A percentile compares a stretch with the other conserved stretches of the same genome.
phyloP scores from a whole-genome alignment of 2,113 vertebrate genomes.

The Dipodomys stephensi region DNA sequence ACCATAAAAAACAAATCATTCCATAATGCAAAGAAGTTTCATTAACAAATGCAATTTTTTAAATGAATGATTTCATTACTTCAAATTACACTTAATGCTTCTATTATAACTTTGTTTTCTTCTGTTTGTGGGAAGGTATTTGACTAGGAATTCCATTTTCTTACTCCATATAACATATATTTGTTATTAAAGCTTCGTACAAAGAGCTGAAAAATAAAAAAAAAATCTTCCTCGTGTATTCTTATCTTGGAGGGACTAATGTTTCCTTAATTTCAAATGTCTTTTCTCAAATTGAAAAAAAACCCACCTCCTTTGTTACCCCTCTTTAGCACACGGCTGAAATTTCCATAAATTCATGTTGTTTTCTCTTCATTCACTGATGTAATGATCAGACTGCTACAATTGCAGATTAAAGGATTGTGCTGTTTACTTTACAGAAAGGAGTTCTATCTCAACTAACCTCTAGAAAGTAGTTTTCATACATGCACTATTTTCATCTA shows the following conservation, averaged over 20 bases:
- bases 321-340: background rate
- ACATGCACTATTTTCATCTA: background rate
- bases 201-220: conserved; percentile 20
- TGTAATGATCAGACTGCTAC: too few relatives aligned
- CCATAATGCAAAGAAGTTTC: conserved; percentile 9
- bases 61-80: conserved; percentile 33
- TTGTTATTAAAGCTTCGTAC: background rate
- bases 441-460: background rate
- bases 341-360: too few relatives aligned
- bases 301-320: background rate
- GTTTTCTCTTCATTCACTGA: too few relatives aligned
- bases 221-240: conserved; percentile 7
- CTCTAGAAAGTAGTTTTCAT: background rate
- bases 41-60: conserved; percentile 17
- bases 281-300: background rate
- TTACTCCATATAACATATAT: background rate
- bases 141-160: conserved; percentile 9
- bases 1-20: background rate
- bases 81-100: background rate
- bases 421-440: too few relatives aligned
- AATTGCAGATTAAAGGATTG: too few relatives aligned
- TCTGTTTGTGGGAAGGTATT: background rate
- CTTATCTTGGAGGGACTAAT: background rate
- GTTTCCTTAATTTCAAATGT: background rate
- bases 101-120: background rate